A percentile compares a stretch with the other conserved stretches of the same genome.
phyloP scores from a whole-genome alignment of 2,888 invertebrate genomes.

The Macaria liturata region DNA sequence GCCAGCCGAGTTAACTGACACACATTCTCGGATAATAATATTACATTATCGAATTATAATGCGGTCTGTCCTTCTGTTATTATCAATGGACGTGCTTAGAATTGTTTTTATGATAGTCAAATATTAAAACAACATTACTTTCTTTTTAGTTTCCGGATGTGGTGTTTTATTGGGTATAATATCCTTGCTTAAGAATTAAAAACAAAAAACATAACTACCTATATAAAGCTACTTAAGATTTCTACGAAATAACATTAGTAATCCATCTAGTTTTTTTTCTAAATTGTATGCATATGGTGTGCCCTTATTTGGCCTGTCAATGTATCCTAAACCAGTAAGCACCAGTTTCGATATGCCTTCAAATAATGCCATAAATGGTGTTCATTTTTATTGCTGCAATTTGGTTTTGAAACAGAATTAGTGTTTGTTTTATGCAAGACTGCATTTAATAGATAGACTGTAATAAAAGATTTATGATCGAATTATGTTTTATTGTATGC shows the following conservation, averaged over 20 bases:
- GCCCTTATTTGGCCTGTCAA: slow-evolving; percentile 47
- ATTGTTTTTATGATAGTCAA: slow-evolving; percentile 11
- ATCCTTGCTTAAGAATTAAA: too few relatives aligned
- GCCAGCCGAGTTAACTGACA: slow-evolving; percentile 48
- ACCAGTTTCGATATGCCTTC: slow-evolving; percentile 77
- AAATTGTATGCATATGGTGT: background rate
- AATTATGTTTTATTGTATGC: slow-evolving; percentile 34
- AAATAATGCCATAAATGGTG: slow-evolving; percentile 78
- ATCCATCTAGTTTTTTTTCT: too few relatives aligned
- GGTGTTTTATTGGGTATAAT: too few relatives aligned
- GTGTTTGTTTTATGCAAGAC: slow-evolving; percentile 78
- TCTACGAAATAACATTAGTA: too few relatives aligned
- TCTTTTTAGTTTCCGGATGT: background rate
- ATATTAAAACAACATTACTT: background rate
- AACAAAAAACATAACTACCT: too few relatives aligned
- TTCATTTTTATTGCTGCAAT: slow-evolving; percentile 79
- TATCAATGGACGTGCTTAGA: slow-evolving; percentile 29
- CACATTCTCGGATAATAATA: slow-evolving; percentile 30
- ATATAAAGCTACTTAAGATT: too few relatives aligned
- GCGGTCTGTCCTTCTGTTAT: slow-evolving; percentile 28
- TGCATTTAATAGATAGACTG: slow-evolving; percentile 55
- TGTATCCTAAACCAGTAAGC: slow-evolving; percentile 62
- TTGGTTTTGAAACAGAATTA: slow-evolving; percentile 70
- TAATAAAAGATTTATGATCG: slow-evolving; percentile 40
- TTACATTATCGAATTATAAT: slow-evolving; percentile 34